Evolutionary conservation across 2,113 vertebrate species (phyloP).

Genomic region (Xerus inauris): DNA sequence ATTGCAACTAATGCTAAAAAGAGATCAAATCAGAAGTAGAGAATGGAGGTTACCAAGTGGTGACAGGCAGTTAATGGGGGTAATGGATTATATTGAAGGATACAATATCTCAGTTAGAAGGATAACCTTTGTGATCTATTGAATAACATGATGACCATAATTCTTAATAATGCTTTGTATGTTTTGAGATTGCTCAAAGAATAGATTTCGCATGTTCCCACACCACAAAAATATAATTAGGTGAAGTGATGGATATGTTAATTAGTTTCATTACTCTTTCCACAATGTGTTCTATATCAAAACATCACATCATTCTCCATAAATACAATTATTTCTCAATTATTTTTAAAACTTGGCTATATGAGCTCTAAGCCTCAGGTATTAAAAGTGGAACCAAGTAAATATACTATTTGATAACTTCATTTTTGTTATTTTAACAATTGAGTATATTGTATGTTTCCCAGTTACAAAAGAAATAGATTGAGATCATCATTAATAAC

Average conservation of each 20-base stretch:
- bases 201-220: neutral
- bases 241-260: neutral
- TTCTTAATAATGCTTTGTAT: neutral
- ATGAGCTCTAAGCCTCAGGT: neutral
- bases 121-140: neutral
- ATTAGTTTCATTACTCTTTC: neutral
- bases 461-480: neutral
- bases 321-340: neutral
- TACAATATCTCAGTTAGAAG: neutral
- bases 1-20: neutral
- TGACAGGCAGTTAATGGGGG: neutral
- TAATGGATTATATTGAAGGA: neutral
- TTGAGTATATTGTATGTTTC: neutral
- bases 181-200: neutral
- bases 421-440: conserved; percentile 1
- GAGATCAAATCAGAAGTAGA: neutral
- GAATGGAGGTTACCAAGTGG: neutral
- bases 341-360: neutral
- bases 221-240: neutral
- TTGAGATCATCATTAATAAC: neutral
- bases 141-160: neutral
- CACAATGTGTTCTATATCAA: neutral
- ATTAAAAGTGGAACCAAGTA: conserved; percentile 16
- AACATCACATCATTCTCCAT: neutral
- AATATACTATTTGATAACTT: neutral